Base-by-base conservation (phyloP, 1,140 invertebrate species). In the Holotrichia oblita region DNA sequence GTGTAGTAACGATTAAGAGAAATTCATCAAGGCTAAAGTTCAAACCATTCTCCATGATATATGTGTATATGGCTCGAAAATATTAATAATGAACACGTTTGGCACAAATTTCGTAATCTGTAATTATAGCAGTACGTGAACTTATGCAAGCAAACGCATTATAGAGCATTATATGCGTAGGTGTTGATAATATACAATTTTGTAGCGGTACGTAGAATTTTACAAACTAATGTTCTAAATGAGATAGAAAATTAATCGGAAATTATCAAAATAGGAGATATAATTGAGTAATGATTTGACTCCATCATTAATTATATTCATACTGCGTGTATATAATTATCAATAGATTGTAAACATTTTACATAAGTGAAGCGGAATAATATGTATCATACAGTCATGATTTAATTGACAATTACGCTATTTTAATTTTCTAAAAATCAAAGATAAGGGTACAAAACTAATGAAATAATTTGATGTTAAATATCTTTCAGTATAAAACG, bases 11-110 rank as follows among this genome's bases (percentile, higher is more conserved):
- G 6, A 55, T n/a, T 55, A 55, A 55, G 17, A 0, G 14, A 55
- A 55, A 17, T n/a, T 55, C 17, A 14, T 6, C 48, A 55, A 55
- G 48, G 48, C n/a, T 55, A n/a, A 55, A 55, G 17, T n/a, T n/a
- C 48, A 55, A n/a, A 55, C 6, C 14, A n/a, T 55, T 55, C 48
- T 55, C 48, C 12, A 55, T 17, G 48, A 3, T n/a, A n/a, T n/a
- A 17, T 55, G 4, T 7, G 8, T 22, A 27, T 22, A 69, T 69
- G 20, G 22, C 8, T 6, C 24, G 20, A 34, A 34, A 24, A 24
- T 27, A 69, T 69, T 22, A 69, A 34, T 27, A 69, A 69, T 55
- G 14, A 69, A 34, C 61, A 34, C 24, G 61, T 69, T 69, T 14
- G 61, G 27, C 61, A 69, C 7, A 69, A 69, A 3, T 69, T 69